phyloP scores from a whole-genome alignment of 2,797 vertebrate species.

The Necrosyrtes monachus region DNA sequence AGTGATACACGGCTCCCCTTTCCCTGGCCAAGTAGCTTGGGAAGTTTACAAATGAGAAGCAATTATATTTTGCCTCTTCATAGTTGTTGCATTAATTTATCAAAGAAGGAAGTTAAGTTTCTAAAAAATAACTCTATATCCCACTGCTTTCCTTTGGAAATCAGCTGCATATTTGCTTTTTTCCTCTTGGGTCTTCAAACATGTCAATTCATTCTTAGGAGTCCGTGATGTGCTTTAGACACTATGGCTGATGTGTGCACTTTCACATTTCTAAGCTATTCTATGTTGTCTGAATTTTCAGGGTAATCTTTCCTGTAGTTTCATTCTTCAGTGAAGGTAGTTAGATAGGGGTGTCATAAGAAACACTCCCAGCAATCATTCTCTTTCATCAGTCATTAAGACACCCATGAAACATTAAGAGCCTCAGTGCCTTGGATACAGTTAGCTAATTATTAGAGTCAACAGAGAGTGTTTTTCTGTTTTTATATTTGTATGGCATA shows the following conservation, averaged over 20 bases:
- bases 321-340: background rate
- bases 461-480: background rate
- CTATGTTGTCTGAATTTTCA: background rate
- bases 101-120: background rate
- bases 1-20: accelerated
- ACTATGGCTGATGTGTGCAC: background rate
- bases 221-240: background rate
- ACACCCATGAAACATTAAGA: background rate
- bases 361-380: background rate
- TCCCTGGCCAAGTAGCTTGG: background rate
- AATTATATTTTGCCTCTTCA: background rate
- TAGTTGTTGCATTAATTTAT: background rate
- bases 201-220: background rate
- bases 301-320: background rate
- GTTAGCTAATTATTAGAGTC: background rate
- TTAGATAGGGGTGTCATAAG: background rate
- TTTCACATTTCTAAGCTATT: background rate
- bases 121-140: background rate
- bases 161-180: background rate
- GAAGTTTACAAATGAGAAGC: background rate
- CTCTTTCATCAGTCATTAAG: background rate
- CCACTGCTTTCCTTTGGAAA: background rate
- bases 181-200: background rate
- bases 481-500: background rate
- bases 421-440: background rate